Base-by-base conservation (phyloP, 2,888 invertebrate species). In the Cephus pygmeus region DNA sequence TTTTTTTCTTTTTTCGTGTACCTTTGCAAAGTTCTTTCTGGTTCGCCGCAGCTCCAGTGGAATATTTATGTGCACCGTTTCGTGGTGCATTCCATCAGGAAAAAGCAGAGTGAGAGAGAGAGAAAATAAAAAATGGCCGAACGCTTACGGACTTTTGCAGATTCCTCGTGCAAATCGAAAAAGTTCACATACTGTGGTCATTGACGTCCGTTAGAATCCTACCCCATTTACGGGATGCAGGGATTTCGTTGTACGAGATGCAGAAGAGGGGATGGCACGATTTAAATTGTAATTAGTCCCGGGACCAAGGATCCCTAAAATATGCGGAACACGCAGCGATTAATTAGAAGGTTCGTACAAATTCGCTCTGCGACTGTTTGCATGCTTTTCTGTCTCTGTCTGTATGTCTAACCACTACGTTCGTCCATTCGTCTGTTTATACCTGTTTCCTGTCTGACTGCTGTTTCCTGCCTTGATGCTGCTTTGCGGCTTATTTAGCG, bases 331-430 rank as follows among this genome's bases (percentile, higher is more conserved):
- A 84, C 84, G 84, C 83, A 79, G 81, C 85, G 85, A 89, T 90
- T 90, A 90, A 90, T 90, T 88, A 87, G 87, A 88, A 84, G 82
- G 81, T 87, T 87, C 85, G 85, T 83, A 83, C 83, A 79, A 40
- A 40, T 15, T 40, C 40, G 40, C 40, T 40, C 40, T 6, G 40
- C 40, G 40, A 40, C 40, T 40, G 40, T 40, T 40, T 40, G 40
- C 40, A 15, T 40, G 40, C 40, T 40, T 40, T 40, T 40, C 40
- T 40, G 40, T 40, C 40, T 15, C 40, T 40, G 15, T 40, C 40
- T 15, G 40, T 40, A 40, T 40, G 15, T 40, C 40, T 15, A 15
- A 15, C 15, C 40, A 15, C 40, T 15, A 40, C 40, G 40, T 15
- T 40, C 40, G 6, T 40, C 40, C 40, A 15, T 40, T 6, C 15